Evolutionary conservation across 2,888 invertebrate species (phyloP), one percentile per base, ranked within the genome.

Genomic region (Plagiodera versicolora): DNA sequence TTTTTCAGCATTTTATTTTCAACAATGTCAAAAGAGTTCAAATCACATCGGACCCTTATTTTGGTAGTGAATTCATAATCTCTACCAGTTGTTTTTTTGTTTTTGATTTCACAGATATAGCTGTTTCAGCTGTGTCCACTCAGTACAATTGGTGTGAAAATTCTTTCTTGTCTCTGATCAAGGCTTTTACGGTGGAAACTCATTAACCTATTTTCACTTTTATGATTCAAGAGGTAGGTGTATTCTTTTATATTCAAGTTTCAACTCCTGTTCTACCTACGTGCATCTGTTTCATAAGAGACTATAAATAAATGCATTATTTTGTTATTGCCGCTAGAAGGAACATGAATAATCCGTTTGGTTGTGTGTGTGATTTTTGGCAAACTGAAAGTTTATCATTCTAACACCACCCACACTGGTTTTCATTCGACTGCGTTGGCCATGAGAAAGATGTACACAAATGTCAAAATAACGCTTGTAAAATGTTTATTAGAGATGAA

Each of bases 251-350:
- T 39, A 39, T 14, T 14, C 39, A n/a, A n/a, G 39, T 39, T n/a
- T 39, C 39, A 39, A 39, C 39, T 39, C 39, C 39, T 14, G 39
- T 11, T 39, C 39, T 39, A 39, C 39, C 39, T 39, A 39, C 39
- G 14, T 39, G 39, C 39, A 2, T 9, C 3, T 1, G 39, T 39
- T 39, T 39, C 39, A 39, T 14, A 39, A 39, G 39, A n/a, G 14
- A 39, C 39, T 39, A 39, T 39, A 39, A 39, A 39, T 39, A 39
- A 39, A n/a, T 39, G 39, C 39, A 39, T 39, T 39, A 39, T 39
- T 32, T 39, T 39, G 14, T 39, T 39, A 39, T n/a, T 39, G 39
- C 39, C 39, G 14, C 39, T 11, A 9, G 8, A 14, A 39, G 39
- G 14, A 39, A n/a, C 14, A 6, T 8, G 39, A 39, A 14, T 39